Evolutionary conservation across 2,797 vertebrate genomes (phyloP), one percentile per base, ranked within the genome.

Genomic region (Mallotus villosus): DNA sequence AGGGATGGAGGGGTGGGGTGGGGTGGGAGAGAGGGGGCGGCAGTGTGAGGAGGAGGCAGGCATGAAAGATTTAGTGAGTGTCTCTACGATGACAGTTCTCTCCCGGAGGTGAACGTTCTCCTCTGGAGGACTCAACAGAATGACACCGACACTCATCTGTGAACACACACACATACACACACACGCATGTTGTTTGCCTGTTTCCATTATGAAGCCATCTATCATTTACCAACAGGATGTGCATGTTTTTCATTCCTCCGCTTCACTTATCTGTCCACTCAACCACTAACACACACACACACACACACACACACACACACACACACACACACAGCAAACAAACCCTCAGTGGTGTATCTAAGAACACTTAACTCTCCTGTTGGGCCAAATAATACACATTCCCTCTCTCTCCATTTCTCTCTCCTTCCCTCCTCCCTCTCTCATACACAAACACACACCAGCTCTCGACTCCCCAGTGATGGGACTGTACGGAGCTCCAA

Each of bases 211-310:
- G 37, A 46, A 77, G 81, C 63, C 67, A 51, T 70, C 37, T 25
- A 77, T 81, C 58, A 77, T 63, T 82, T 57, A 19, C 64, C 71
- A 77, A 85, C 75, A 84, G 76, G 72, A 86, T 64, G 71, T 69
- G 79, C 81, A 82, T 73, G 58, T 8, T 34, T 34, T 34, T 34
- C 32, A 34, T 34, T 34, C 32, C 19, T 63, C 49, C 25, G 8
- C 3, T 21, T 34, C 32, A 41, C 19, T 6, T 27, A 34, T 14
- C 11, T 55, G 34, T n/a, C 22, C 63, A 66, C 63, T 9, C 37
- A 59, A 16, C 76, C 73, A 72, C 27, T 59, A 12, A 78, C 73
- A 70, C 27, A 66, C 21, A 64, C 46, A 76, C 59, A 37, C 60
- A 34, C 73, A 37, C 60, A 34, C 73, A 78, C 73, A 70, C 27